Conservation (phyloP, 2,888 invertebrate species). For the Drosophila borealis region DNA sequence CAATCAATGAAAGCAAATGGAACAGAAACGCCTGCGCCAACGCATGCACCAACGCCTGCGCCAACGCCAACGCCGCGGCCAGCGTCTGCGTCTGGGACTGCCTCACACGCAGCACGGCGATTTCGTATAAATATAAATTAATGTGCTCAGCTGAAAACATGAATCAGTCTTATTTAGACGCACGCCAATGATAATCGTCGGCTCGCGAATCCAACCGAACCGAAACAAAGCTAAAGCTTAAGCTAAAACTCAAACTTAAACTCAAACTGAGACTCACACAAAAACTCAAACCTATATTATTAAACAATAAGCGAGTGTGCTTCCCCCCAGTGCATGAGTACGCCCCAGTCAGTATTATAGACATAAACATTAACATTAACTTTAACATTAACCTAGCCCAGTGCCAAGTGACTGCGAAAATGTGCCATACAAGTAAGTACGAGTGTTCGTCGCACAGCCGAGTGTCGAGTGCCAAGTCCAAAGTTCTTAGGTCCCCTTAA, state of each 20-base stretch:
- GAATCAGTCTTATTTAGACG: constrained; percentile 73
- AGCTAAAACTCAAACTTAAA: background rate
- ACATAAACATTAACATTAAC: background rate
- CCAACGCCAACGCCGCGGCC: constrained; percentile 8
- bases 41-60: background rate
- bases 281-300: background rate
- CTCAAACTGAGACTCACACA: background rate
- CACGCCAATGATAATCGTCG: constrained; percentile 76
- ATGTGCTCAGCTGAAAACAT: constrained; percentile 58
- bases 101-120: constrained; percentile 50
- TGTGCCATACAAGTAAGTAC: constrained; percentile 65
- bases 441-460: too few species aligned
- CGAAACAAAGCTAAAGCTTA: background rate
- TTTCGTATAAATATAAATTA: constrained; percentile 78
- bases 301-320: constrained; percentile 8
- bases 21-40: background rate
- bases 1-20: constrained; percentile 23
- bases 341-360: constrained; percentile 22
- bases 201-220: constrained; percentile 35
- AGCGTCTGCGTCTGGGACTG: constrained; percentile 56
- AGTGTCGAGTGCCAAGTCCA: background rate
- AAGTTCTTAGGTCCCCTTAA: background rate
- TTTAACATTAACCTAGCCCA: background rate
- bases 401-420: constrained; percentile 31
- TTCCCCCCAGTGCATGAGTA: constrained; percentile 20